Base-by-base conservation (phyloP, 2,797 vertebrate genomes). In the Mormyrops boulengeri region DNA sequence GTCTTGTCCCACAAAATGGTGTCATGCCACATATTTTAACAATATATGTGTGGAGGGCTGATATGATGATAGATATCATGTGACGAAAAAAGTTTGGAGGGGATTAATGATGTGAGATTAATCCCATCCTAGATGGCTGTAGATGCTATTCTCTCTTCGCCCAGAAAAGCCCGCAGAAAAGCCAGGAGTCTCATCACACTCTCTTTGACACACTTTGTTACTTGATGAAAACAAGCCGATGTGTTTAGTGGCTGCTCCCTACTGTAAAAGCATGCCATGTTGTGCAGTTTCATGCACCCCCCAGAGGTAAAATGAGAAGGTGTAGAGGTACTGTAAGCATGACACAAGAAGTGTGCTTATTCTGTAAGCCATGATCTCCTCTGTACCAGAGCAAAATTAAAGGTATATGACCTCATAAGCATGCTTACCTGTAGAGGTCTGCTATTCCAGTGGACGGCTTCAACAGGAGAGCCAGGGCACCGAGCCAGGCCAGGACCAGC, bases 381-480 rank as follows among this genome's bases (percentile, higher is more conserved):
- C 34, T 77, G 12, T 38, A 41, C 34, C 69, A 41, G 69, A 14
- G 66, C 30, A 38, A 77, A 38, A 41, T 77, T 6, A 77, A 73
- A 73, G 4, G 30, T 73, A 14, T 34, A 73, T 73, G 19, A 22
- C 19, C 55, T 8, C 19, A 60, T 60, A 50, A 66, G 53, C 6
- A 34, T 85, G 93, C 96, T 95, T 94, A 97, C 96, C 96, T 95
- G 44, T 92, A 88, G 52, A 91, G 87, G 22, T 94, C 92, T 87
- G 94, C 91, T 38, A 88, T 87, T 41, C 92, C 92, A 49, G 90
- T 91, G 85, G 91, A 94, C 91, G 95, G 87, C 92, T 93, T 92
- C n/a, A 95, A 88, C 90, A 95, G 91, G 89, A 96, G 91, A 1
- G 93, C 85, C 89, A 96, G 90, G 30, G 89, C 92, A 53, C 91